A percentile compares a stretch with the other conserved stretches of the same genome.
Conservation (phyloP, 1,140 invertebrate species). For the Hycleus phaleratus region DNA sequence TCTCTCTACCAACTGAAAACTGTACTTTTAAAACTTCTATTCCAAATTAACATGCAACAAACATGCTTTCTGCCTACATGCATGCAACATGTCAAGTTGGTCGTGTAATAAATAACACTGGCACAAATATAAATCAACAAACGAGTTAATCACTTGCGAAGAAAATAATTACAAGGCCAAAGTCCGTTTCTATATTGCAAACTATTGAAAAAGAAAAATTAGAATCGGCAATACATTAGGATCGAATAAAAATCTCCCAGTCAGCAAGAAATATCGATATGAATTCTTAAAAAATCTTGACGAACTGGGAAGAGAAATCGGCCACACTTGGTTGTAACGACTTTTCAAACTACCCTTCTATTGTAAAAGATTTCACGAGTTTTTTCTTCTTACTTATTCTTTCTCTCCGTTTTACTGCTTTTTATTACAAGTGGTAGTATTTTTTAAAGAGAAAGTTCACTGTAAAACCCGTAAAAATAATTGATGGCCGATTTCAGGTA, state of each 20-base stretch:
- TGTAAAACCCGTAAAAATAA: too few relatives aligned
- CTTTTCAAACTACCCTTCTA: conserved; percentile 12
- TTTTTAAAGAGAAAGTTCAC: too few relatives aligned
- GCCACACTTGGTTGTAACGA: conserved; percentile 13
- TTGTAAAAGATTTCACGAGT: not conserved
- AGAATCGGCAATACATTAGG: too few relatives aligned
- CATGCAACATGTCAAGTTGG: conserved; percentile 40
- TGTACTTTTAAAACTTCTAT: conserved; percentile 16
- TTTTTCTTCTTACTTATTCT: too few relatives aligned
- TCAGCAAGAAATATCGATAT: conserved; percentile 1
- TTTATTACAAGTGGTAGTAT: too few relatives aligned
- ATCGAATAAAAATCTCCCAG: too few relatives aligned
- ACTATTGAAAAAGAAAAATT: too few relatives aligned
- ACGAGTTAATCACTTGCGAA: conserved; percentile 40
- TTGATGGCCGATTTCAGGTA: too few relatives aligned
- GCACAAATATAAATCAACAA: conserved; percentile 39
- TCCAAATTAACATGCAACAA: conserved; percentile 39
- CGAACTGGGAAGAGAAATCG: conserved; percentile 1
- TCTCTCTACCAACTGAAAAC: conserved; percentile 4
- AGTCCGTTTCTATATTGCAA: conserved; percentile 19
- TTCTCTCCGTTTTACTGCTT: too few relatives aligned
- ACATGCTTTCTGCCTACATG: conserved; percentile 39
- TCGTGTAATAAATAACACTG: conserved; percentile 33
- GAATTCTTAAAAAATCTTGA: not conserved
- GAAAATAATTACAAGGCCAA: conserved; percentile 41